Evolutionary conservation across 2,888 invertebrate genomes (phyloP).

Genomic region (Drosophila neoperkinsi): DNA sequence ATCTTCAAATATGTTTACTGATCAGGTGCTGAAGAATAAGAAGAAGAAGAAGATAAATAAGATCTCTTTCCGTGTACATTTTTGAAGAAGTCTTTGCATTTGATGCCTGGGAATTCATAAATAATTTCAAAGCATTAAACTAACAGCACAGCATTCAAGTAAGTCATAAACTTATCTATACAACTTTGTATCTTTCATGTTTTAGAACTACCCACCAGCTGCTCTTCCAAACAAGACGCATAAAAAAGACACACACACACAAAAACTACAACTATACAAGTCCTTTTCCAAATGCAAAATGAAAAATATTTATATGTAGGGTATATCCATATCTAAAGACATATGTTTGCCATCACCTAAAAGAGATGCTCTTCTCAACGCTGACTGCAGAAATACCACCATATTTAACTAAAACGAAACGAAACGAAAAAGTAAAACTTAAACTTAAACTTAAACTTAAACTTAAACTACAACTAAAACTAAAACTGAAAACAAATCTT

Average conservation of each 20-base stretch:
- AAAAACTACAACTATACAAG: slow-evolving; percentile 28
- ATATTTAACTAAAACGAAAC: slow-evolving; percentile 65
- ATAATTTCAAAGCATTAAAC: slow-evolving; percentile 21
- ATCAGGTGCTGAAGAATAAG: slow-evolving; percentile 11
- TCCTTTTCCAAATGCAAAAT: slow-evolving; percentile 37
- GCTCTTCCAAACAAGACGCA: slow-evolving; percentile 69
- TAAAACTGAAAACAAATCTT: slow-evolving; percentile 38
- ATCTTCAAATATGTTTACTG: slow-evolving; percentile 12
- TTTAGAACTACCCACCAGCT: slow-evolving; percentile 72
- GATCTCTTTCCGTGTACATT: slow-evolving; percentile 14
- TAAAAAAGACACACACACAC: slow-evolving; percentile 9
- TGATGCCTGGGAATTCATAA: slow-evolving; percentile 38
- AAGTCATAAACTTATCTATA: slow-evolving; percentile 26
- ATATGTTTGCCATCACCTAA: slow-evolving; percentile 76
- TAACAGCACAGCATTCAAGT: slow-evolving; percentile 28
- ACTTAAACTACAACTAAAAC: slow-evolving; percentile 38
- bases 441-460: slow-evolving; percentile 43
- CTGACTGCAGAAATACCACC: slow-evolving; percentile 84
- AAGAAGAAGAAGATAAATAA: neutral
- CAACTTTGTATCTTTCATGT: slow-evolving; percentile 43
- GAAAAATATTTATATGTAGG: slow-evolving; percentile 29
- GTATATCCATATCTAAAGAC: slow-evolving; percentile 42
- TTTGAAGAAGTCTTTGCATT: slow-evolving; percentile 34
- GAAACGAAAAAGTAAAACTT: slow-evolving; percentile 43
- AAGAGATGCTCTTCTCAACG: slow-evolving; percentile 82